Conservation (phyloP, 2,113 vertebrate genomes). For the Pipa parva region DNA sequence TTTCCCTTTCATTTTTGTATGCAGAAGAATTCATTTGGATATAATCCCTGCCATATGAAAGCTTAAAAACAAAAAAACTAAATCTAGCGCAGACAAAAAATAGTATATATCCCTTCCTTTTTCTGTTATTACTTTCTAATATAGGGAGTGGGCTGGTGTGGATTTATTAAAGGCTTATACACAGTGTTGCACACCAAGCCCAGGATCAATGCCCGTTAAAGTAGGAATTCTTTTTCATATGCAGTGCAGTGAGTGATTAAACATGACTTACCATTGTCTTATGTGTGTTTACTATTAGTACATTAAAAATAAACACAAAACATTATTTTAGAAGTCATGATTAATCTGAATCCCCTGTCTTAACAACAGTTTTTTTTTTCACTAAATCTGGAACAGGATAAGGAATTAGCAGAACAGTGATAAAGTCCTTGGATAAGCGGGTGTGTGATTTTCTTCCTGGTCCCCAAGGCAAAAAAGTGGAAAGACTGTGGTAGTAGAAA, state of each 20-base stretch:
- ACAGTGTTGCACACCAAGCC: constrained; percentile 50
- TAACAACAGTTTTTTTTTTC: constrained; percentile 75
- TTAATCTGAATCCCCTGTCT: constrained; percentile 75
- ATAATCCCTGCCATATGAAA: constrained; percentile 62
- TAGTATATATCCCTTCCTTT: constrained; percentile 71
- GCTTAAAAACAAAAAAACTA: constrained; percentile 61
- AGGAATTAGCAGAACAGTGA: constrained; percentile 67
- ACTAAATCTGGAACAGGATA: constrained; percentile 76
- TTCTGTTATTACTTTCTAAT: constrained; percentile 71
- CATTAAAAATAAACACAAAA: constrained; percentile 68
- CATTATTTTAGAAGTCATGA: constrained; percentile 66
- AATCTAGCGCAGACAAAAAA: constrained; percentile 57
- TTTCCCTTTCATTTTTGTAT: constrained; percentile 48
- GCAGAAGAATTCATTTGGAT: constrained; percentile 58
- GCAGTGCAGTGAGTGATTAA: constrained; percentile 68
- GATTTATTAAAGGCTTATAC: constrained; percentile 37
- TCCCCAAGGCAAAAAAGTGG: constrained; percentile 62
- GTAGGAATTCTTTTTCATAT: constrained; percentile 51
- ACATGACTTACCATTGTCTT: constrained; percentile 62
- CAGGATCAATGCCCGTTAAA: constrained; percentile 62
- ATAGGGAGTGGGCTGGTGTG: constrained; percentile 54
- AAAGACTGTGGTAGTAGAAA: constrained; percentile 71
- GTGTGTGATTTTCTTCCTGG: constrained; percentile 52
- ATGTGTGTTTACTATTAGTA: constrained; percentile 74
- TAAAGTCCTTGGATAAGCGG: constrained; percentile 73